Evolutionary conservation across 2,888 invertebrate species (phyloP).

Genomic region (Melanotus villosus): DNA sequence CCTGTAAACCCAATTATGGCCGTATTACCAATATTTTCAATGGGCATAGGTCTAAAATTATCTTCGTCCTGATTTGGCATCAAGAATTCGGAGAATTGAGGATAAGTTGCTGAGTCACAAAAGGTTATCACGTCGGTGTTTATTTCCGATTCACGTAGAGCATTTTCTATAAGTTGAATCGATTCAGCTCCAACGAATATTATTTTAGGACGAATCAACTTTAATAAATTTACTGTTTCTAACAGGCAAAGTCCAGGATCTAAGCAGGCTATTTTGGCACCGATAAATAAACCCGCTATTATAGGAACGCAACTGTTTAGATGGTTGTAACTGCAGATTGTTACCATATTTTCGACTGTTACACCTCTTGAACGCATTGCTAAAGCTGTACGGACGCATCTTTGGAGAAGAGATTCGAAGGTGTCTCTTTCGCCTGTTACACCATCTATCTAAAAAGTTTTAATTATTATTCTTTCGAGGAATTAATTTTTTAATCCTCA

Average conservation of each 20-base stretch:
- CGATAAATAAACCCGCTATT: constrained; percentile 68
- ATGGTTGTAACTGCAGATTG: constrained; percentile 68
- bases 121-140: constrained; percentile 48
- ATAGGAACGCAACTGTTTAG: constrained; percentile 67
- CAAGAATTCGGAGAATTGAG: constrained; percentile 48
- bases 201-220: constrained; percentile 44
- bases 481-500: no score
- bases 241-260: constrained; percentile 54
- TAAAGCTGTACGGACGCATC: background rate
- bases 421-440: background rate
- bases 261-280: constrained; percentile 60
- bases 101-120: constrained; percentile 45
- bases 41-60: constrained; percentile 41
- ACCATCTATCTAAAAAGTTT: background rate
- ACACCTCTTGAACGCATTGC: constrained; percentile 59
- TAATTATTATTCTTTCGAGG: no score
- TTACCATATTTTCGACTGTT: constrained; percentile 67
- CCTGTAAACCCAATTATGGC: constrained; percentile 53
- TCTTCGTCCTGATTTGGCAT: constrained; percentile 48
- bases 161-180: constrained; percentile 42
- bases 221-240: constrained; percentile 54
- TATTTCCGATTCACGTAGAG: constrained; percentile 35
- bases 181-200: constrained; percentile 26
- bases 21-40: constrained; percentile 39
- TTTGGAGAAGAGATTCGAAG: constrained; percentile 54